Evolutionary conservation across 1,140 invertebrate species (phyloP).

Genomic region (Trinorchestia longiramus): DNA sequence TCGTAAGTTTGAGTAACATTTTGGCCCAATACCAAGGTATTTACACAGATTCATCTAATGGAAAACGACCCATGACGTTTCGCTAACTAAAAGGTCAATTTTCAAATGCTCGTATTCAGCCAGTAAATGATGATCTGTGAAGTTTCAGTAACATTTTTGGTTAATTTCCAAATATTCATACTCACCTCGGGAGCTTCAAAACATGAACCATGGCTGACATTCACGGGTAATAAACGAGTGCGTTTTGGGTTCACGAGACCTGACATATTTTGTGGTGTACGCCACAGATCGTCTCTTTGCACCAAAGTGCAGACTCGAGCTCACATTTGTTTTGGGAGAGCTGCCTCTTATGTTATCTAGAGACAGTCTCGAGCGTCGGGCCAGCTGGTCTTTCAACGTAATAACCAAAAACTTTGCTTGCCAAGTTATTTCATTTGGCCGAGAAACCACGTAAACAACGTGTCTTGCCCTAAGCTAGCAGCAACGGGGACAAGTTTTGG

Average conservation of each 20-base stretch:
- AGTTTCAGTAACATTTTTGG: neutral
- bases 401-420: constrained; percentile 48
- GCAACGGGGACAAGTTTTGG: neutral
- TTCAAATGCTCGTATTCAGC: neutral
- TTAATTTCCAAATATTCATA: neutral
- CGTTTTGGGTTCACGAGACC: neutral
- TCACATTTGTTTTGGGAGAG: neutral
- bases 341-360: constrained; percentile 17
- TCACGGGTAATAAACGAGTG: neutral
- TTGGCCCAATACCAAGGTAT: no score
- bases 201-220: neutral
- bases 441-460: constrained; percentile 36
- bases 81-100: no score
- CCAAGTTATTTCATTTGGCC: constrained; percentile 48
- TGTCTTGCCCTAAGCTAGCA: neutral
- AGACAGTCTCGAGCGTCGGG: neutral
- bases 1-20: no score
- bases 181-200: neutral
- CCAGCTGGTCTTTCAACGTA: constrained; percentile 36
- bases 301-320: neutral
- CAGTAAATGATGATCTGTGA: neutral
- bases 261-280: neutral
- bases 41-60: no score
- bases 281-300: neutral
- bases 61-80: no score